Evolutionary conservation across 2,113 vertebrate species (phyloP).

Genomic region (Gobio gobio): DNA sequence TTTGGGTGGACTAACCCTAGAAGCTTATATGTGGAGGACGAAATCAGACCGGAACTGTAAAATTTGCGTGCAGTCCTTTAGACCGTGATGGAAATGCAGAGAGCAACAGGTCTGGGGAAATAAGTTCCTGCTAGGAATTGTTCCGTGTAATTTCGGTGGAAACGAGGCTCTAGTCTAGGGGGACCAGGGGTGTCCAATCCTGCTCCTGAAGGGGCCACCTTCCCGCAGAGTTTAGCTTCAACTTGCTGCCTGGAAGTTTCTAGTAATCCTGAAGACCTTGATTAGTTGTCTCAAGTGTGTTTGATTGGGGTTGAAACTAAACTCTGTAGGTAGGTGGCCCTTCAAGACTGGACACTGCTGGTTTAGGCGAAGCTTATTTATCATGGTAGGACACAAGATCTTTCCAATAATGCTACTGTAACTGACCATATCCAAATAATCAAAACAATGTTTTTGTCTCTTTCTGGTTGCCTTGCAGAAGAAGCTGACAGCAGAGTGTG

Average conservation of each 20-base stretch:
- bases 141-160: too few species aligned
- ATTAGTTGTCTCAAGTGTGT: not conserved
- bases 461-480: slow-evolving; percentile 80
- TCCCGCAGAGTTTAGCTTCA: not conserved
- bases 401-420: not conserved
- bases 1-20: too few species aligned
- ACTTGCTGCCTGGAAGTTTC: not conserved
- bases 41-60: too few species aligned
- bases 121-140: too few species aligned
- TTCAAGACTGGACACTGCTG: not conserved
- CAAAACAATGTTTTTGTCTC: slow-evolving; percentile 10
- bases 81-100: too few species aligned
- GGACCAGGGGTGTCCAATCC: not conserved
- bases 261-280: not conserved
- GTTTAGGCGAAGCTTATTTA: not conserved
- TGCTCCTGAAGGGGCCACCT: too few species aligned
- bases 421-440: not conserved
- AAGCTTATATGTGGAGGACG: too few species aligned
- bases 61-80: too few species aligned
- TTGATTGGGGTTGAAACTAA: not conserved
- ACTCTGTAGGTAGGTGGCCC: not conserved
- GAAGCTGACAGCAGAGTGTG: slow-evolving; percentile 94
- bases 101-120: too few species aligned
- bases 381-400: not conserved
- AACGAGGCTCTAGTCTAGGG: not conserved